These are phyloP conservation scores for Illadopsis cleaveri DNA, from an alignment of 2,113 vertebrate species.

Conservation along the genomic window DNA sequence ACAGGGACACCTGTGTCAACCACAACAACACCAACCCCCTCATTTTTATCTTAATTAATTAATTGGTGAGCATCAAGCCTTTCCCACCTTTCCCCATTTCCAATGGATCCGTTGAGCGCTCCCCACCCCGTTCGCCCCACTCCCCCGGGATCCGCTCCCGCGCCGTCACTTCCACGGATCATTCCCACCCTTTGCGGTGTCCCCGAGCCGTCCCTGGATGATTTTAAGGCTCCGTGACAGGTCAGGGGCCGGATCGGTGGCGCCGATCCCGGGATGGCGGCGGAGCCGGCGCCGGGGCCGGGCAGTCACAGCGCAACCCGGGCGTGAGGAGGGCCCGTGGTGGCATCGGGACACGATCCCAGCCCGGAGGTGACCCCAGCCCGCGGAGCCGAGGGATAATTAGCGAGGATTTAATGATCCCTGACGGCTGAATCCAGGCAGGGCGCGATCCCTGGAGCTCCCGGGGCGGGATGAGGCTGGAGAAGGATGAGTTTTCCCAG, in stretches of 20 bases:
- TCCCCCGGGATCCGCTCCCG: background rate
- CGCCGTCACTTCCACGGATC: background rate
- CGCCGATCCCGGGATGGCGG: background rate
- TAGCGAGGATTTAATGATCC: background rate
- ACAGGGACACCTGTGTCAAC: too few relatives aligned
- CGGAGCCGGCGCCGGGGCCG: background rate
- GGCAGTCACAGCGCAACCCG: background rate
- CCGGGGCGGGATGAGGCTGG: fast-evolving
- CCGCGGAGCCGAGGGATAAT: background rate
- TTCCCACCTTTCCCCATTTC: background rate
- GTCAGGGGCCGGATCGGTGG: background rate
- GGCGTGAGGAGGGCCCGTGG: fast-evolving
- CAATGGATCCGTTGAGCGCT: fast-evolving
- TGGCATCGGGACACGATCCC: background rate
- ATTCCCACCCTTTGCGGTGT: fast-evolving
- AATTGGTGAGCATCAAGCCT: too few relatives aligned
- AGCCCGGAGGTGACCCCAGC: fast-evolving
- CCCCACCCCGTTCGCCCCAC: background rate
- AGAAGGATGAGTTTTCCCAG: background rate
- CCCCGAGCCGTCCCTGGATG: background rate
- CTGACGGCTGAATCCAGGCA: fast-evolving
- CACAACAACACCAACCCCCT: too few relatives aligned
- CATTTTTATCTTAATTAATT: too few relatives aligned
- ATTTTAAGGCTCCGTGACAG: background rate
- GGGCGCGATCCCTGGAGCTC: background rate